These are phyloP conservation scores for Cosmorhoe ocellata DNA, from an alignment of 2,888 invertebrate genomes.

Conservation along the genomic window DNA sequence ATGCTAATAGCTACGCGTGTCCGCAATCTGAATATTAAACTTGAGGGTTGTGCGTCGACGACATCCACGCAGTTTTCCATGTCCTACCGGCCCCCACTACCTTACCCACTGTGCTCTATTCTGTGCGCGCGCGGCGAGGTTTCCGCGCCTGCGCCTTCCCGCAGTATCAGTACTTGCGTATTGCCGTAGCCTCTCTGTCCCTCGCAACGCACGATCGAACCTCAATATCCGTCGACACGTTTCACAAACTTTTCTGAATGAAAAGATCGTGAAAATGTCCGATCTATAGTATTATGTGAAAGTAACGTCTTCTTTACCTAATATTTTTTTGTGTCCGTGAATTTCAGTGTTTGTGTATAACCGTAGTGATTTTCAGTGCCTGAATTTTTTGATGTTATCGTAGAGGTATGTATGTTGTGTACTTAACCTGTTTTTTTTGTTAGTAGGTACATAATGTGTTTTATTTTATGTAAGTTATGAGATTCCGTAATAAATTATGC, in stretches of 20 bases:
- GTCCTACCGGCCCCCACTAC: constrained; percentile 66
- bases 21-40: constrained; percentile 13
- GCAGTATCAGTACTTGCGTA: constrained; percentile 38
- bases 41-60: constrained; percentile 41
- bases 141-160: constrained; percentile 44
- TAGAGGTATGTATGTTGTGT: constrained; percentile 16
- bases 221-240: constrained; percentile 53
- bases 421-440: too few species aligned
- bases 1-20: constrained; percentile 1
- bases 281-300: constrained; percentile 18
- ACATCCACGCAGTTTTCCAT: constrained; percentile 64
- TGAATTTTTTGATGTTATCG: constrained; percentile 13
- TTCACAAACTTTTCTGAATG: constrained; percentile 74
- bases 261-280: constrained; percentile 62
- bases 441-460: neutral
- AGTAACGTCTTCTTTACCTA: neutral
- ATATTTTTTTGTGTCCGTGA: constrained; percentile 12
- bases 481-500: constrained; percentile 7
- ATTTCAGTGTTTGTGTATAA: constrained; percentile 20
- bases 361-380: constrained; percentile 18
- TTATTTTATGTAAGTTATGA: neutral
- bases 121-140: constrained; percentile 45
- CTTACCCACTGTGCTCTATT: constrained; percentile 12
- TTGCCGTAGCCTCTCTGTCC: constrained; percentile 62
- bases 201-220: constrained; percentile 61